phyloP scores from a whole-genome alignment of 2,113 vertebrate genomes.

The Mungos mungo region DNA sequence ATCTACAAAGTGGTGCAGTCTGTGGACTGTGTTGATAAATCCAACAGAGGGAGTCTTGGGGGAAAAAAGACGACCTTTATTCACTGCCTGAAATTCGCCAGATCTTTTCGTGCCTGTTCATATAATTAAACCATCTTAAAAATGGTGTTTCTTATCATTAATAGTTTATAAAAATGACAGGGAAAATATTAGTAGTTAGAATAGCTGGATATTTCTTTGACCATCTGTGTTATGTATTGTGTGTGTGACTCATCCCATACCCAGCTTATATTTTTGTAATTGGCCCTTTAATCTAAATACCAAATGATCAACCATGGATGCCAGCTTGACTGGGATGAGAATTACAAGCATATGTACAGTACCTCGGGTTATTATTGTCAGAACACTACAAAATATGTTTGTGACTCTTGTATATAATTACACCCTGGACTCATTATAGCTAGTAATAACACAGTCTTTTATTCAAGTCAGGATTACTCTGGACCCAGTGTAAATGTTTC shows the following conservation, averaged over 20 bases:
- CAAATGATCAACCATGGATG: constrained; percentile 67
- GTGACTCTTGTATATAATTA: constrained; percentile 60
- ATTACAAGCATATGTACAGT: constrained; percentile 72
- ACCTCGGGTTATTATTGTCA: constrained; percentile 74
- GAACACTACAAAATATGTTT: constrained; percentile 73
- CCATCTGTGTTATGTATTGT: constrained; percentile 65
- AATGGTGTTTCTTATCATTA: background rate
- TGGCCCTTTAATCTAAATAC: constrained; percentile 70
- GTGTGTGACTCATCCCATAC: constrained; percentile 38
- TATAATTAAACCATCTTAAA: constrained; percentile 21
- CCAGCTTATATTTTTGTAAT: constrained; percentile 68
- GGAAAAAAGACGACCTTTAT: background rate
- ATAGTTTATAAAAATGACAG: constrained; percentile 23
- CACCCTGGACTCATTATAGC: constrained; percentile 61
- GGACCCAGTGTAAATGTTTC: constrained; percentile 1
- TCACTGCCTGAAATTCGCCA: background rate
- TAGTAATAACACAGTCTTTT: constrained; percentile 39
- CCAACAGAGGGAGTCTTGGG: background rate
- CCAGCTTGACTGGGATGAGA: constrained; percentile 69
- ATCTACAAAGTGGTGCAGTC: background rate
- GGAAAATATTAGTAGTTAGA: constrained; percentile 25
- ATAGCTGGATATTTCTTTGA: constrained; percentile 19
- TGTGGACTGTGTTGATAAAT: background rate
- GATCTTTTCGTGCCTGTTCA: background rate
- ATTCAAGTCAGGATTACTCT: constrained; percentile 60